Percentiles rank a stretch among this genome's conserved stretches.
Conservation (phyloP, 2,888 invertebrate genomes). For the Xestia rhomboidea region DNA sequence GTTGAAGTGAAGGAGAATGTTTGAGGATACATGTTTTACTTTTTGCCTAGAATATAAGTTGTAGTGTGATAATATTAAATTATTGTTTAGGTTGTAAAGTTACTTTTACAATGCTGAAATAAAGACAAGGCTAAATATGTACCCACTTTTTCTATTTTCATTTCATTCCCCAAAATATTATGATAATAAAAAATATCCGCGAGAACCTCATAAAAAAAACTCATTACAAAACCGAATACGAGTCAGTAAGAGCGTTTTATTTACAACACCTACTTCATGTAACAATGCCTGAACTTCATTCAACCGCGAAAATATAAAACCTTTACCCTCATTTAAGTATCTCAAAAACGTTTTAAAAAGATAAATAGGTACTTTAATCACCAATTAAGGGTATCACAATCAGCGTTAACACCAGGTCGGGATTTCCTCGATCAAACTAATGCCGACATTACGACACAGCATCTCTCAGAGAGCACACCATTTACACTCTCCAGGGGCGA, state of each 20-base stretch:
- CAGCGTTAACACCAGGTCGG: conserved; percentile 61
- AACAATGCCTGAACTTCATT: conserved; percentile 46
- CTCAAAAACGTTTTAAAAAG: conserved; percentile 55
- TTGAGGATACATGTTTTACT: neutral
- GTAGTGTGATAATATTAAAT: neutral
- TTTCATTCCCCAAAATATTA: conserved; percentile 18
- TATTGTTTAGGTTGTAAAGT: neutral
- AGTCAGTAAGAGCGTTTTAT: conserved; percentile 20
- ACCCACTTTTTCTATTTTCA: neutral
- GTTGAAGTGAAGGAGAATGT: conserved; percentile 1
- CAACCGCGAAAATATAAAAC: conserved; percentile 40
- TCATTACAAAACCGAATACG: conserved; percentile 36
- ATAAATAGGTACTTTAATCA: conserved; percentile 61
- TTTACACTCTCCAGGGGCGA: conserved; percentile 72
- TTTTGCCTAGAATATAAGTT: neutral
- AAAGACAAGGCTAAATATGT: conserved; percentile 2
- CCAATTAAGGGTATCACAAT: conserved; percentile 64
- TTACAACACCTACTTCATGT: conserved; percentile 34
- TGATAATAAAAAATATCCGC: conserved; percentile 28
- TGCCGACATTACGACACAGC: conserved; percentile 65
- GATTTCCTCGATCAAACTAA: conserved; percentile 72
- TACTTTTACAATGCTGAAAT: neutral
- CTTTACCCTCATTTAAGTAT: conserved; percentile 43
- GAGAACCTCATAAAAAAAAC: conserved; percentile 36
- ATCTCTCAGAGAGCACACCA: conserved; percentile 63